Evolutionary conservation across 1,140 invertebrate species (phyloP).

Genomic region (Drosophila albomicans): DNA sequence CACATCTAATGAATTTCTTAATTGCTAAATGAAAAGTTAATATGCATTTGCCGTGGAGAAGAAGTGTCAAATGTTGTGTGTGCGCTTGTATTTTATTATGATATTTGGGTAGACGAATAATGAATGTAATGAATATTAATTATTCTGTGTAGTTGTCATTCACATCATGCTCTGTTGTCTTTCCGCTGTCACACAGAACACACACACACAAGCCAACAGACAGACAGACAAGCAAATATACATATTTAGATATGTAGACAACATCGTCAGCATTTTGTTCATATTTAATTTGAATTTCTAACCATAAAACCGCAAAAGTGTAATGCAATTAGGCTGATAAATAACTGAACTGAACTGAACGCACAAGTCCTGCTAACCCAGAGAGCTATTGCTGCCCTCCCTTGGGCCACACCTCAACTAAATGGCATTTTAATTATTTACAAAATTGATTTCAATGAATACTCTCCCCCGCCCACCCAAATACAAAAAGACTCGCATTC

Average conservation of each 20-base stretch:
- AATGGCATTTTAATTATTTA: constrained; percentile 50
- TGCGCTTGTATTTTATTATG: neutral
- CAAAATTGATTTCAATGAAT: constrained; percentile 39
- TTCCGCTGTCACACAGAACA: constrained; percentile 7
- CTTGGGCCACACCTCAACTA: constrained; percentile 16
- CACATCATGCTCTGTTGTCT: constrained; percentile 6
- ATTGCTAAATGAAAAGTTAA: neutral
- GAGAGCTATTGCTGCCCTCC: neutral
- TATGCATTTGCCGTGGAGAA: neutral
- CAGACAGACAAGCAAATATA: neutral
- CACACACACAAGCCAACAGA: constrained; percentile 5
- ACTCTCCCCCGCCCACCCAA: too few species aligned
- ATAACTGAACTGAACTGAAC: constrained; percentile 18
- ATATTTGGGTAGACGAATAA: neutral
- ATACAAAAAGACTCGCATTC: constrained; percentile 9
- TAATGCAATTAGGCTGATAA: constrained; percentile 55
- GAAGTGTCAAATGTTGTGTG: neutral
- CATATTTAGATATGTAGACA: neutral
- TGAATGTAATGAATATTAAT: constrained; percentile 23
- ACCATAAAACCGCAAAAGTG: constrained; percentile 46
- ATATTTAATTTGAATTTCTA: constrained; percentile 53
- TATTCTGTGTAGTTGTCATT: constrained; percentile 10
- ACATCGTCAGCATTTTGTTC: constrained; percentile 3
- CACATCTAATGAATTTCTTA: neutral
- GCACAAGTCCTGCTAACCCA: constrained; percentile 7